Conservation (phyloP, 1,140 invertebrate genomes). For the Neodiprion fabricii region DNA sequence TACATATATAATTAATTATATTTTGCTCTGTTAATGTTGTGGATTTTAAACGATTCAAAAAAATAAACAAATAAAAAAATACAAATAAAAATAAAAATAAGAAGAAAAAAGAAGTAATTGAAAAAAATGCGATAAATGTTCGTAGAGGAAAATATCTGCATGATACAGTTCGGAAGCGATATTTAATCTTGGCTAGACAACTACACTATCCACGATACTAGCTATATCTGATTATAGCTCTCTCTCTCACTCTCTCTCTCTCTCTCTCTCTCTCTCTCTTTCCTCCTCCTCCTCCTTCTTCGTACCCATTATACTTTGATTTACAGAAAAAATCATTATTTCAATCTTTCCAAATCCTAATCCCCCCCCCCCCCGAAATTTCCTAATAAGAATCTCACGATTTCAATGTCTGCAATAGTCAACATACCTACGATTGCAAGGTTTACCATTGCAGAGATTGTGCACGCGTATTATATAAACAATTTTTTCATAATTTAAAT, state of each 20-base stretch:
- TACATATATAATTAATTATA: conserved; percentile 12
- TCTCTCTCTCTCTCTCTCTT: no score
- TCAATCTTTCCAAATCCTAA: no score
- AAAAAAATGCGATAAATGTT: conserved; percentile 9
- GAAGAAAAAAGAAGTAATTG: background rate
- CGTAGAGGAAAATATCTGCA: background rate
- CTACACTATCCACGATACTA: background rate
- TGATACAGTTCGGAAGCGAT: conserved; percentile 2
- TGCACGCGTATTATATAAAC: background rate
- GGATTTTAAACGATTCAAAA: conserved; percentile 4
- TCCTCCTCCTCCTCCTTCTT: background rate
- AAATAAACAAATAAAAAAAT: background rate
- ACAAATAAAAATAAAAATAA: background rate
- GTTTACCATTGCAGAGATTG: background rate
- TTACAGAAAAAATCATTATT: background rate
- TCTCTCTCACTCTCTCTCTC: background rate
- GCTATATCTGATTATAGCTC: background rate
- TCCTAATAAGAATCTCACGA: background rate
- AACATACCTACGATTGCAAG: background rate
- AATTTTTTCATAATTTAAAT: conserved; percentile 12
- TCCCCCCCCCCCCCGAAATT: conserved; percentile 17
- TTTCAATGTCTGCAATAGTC: background rate
- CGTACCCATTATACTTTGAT: background rate
- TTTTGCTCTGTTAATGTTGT: conserved; percentile 20
- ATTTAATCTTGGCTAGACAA: background rate